Conservation (phyloP, 1,140 invertebrate species). For the Tetramorium simillimum region DNA sequence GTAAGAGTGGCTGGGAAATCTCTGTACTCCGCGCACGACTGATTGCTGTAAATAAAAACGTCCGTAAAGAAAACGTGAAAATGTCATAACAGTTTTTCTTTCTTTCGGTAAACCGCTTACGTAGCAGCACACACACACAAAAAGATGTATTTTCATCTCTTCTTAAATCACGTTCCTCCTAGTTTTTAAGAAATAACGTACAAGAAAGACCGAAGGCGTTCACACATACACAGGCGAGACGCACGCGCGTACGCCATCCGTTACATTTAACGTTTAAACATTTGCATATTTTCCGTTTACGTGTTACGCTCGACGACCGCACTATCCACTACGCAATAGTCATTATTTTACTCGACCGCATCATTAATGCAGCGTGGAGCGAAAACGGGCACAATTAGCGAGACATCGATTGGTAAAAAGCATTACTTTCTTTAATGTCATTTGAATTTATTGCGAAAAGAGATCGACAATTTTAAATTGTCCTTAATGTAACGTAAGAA, state of each 20-base stretch:
- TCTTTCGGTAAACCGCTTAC: conserved; percentile 28
- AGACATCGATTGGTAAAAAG: not conserved
- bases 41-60: conserved; percentile 51
- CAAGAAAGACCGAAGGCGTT: not conserved
- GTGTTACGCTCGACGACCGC: not conserved
- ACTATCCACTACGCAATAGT: not conserved
- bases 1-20: not conserved
- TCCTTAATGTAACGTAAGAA: not conserved
- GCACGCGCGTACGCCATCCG: no score
- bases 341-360: conserved; percentile 20
- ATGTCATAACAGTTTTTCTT: conserved; percentile 52
- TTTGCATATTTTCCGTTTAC: conserved; percentile 24
- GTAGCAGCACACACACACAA: not conserved
- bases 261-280: not conserved
- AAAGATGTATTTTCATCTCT: not conserved
- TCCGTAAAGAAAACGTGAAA: not conserved
- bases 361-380: conserved; percentile 26
- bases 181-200: not conserved
- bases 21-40: not conserved
- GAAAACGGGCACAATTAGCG: not conserved
- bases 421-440: not conserved
- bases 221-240: no score
- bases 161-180: not conserved
- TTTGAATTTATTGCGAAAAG: not conserved
- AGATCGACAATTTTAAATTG: not conserved